Evolutionary conservation across 2,797 vertebrate genomes (phyloP), one percentile per base, ranked within the genome.

Genomic region (Microchirus variegatus): DNA sequence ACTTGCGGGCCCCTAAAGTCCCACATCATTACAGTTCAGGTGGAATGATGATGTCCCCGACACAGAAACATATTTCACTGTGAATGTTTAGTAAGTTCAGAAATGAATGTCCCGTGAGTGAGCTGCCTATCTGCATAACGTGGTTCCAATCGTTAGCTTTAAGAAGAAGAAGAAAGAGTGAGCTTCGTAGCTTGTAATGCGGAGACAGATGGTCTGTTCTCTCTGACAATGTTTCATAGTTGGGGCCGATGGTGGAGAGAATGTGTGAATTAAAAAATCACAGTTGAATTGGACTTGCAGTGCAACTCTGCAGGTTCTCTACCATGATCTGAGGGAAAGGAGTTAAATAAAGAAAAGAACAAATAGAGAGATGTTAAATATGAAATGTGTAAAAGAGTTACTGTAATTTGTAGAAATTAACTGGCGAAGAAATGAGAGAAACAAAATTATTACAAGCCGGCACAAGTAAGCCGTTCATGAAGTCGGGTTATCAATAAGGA

Each of bases 221-320:
- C 56, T 72, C 69, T 64, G 78, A 75, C 82, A 78, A 79, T 77
- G 81, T 81, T 78, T 77, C 66, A 5, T 74, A 59, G 78, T 81
- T 42, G 66, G 80, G 82, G 76, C 67, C 44, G 15, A 82, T 77
- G 71, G 61, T 22, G 45, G 56, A 65, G 75, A 73, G 62, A 74
- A 80, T 40, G 77, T 84, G 82, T 78, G 81, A 85, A 81, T 81
- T 85, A 75, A 82, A 78, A 84, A 81, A 67, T 82, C 77, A 77
- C 81, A 61, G 75, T 59, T 43, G 70, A 82, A 85, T 85, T 72
- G 73, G 71, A 76, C 54, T 77, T 71, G 15, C 73, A 42, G 73
- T 52, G 49, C 48, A 67, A 74, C 77, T 67, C 66, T 9, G 76
- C 81, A 69, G 78, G 69, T 80, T 70, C 74, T 63, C 74, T 13